Evolutionary conservation across 2,888 invertebrate genomes (phyloP), one percentile per base, ranked within the genome.

Genomic region (Macrosiphum euphorbiae): DNA sequence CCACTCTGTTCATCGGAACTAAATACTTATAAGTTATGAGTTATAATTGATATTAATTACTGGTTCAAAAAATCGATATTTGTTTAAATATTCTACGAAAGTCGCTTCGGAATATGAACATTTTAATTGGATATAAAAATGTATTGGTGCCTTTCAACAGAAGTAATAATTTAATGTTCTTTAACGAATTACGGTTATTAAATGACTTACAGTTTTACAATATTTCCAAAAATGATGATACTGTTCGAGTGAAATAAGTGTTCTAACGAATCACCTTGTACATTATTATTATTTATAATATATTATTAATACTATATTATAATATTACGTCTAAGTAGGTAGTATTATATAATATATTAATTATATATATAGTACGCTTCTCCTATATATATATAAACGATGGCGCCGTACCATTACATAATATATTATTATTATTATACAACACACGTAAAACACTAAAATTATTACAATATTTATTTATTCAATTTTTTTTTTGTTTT

Each of bases 371-470:
- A 44, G 35, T 78, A 78, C 35, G 20, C 20, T 78, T 35, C 78
- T 78, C 35, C 78, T 78, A 78, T 78, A 44, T 44, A 44, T 44
- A 47, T 47, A 35, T 20, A 20, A 55, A 78, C 35, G 78, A 78
- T 78, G 78, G 35, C 35, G 55, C 20, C 55, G 35, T 35, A 41
- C 78, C 78, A 20, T 78, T 35, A 78, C 35, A 78, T 35, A 78
- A 78, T 35, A 78, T 78, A 78, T 20, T 78, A 44, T 44, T 44
- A 47, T 47, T 47, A 78, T 78, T 78, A 78, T 87, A 47, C 78
- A 78, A 78, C 78, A 78, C 78, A 78, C 78, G 35, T 78, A 78
- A 78, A 78, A 78, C 35, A 35, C 78, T 78, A 78, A 78, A 35
- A 35, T 20, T 35, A 78, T 78, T 78, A 78, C 78, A 78, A 78